Evolutionary conservation across 2,797 vertebrate genomes (phyloP).

Genomic region (Glossophaga mutica): DNA sequence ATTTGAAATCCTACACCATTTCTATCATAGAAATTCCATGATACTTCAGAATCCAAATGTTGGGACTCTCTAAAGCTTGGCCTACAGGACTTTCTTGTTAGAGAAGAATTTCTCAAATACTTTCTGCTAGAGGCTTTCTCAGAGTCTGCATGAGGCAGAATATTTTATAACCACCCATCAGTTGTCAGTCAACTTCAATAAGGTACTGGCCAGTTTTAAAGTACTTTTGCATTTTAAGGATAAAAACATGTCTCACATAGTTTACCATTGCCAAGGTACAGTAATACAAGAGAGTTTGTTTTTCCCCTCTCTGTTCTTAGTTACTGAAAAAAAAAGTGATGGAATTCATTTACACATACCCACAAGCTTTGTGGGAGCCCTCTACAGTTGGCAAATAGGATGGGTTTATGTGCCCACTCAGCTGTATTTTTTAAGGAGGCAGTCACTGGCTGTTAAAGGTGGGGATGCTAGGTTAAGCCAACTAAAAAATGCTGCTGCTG

Average conservation of each 20-base stretch:
- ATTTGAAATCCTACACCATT: background rate
- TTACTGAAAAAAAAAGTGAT: background rate
- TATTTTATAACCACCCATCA: constrained; percentile 16
- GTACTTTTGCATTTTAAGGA: constrained; percentile 12
- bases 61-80: background rate
- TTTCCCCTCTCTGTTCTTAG: background rate
- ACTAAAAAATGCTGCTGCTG: background rate
- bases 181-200: constrained; percentile 16
- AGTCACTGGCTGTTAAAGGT: background rate
- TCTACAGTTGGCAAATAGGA: constrained; percentile 23
- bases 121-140: constrained; percentile 30
- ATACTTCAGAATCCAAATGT: background rate
- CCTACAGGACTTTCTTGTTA: constrained; percentile 18
- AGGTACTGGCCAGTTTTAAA: constrained; percentile 39
- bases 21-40: background rate
- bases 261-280: background rate
- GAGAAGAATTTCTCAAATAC: background rate
- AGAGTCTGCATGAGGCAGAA: background rate
- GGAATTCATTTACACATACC: constrained; percentile 40
- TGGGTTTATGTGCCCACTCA: background rate
- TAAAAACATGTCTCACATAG: background rate
- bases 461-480: background rate
- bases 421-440: background rate
- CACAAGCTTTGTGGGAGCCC: background rate
- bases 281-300: background rate